A percentile compares a stretch with the other conserved stretches of the same genome.
Evolutionary conservation across 1,140 invertebrate species (phyloP).

Genomic region (Drosophila bifasciata): DNA sequence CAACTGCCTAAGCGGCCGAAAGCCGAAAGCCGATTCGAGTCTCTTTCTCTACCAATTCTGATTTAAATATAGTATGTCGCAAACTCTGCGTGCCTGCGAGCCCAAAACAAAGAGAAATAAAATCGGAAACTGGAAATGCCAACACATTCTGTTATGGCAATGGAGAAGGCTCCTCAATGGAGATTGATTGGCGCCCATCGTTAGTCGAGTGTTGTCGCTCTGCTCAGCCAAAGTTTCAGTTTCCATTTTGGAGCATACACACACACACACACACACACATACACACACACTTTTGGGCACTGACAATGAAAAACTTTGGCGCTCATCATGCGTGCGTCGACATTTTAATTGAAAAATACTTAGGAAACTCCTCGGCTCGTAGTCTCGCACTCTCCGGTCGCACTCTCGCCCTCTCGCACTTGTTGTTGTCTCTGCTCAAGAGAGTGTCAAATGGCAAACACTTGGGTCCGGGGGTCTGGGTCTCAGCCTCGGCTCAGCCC

Average conservation of each 20-base stretch:
- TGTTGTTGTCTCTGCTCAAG: slow-evolving; percentile 47
- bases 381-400: not conserved
- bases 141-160: slow-evolving; percentile 55
- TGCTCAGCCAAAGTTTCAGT: slow-evolving; percentile 45
- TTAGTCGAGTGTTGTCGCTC: slow-evolving; percentile 11
- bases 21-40: slow-evolving; percentile 54
- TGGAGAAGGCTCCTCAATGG: not conserved
- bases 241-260: too few species aligned
- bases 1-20: slow-evolving; percentile 74
- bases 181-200: slow-evolving; percentile 72
- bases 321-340: slow-evolving; percentile 75
- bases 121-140: slow-evolving; percentile 41
- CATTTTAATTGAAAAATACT: slow-evolving; percentile 82
- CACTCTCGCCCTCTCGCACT: slow-evolving; percentile 10
- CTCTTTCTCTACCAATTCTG: slow-evolving; percentile 38
- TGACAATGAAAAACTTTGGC: slow-evolving; percentile 73
- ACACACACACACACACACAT: too few species aligned
- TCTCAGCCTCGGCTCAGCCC: slow-evolving; percentile 16
- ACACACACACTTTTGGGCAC: slow-evolving; percentile 64
- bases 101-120: too few species aligned
- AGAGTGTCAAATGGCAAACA: slow-evolving; percentile 68
- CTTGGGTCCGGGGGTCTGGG: slow-evolving; percentile 22
- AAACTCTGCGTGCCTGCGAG: too few species aligned
- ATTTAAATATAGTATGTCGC: slow-evolving; percentile 81
- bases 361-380: slow-evolving; percentile 37